Evolutionary conservation across 2,113 vertebrate species (phyloP), one percentile per base, ranked within the genome.

Genomic region (Chascanopsetta lugubris): DNA sequence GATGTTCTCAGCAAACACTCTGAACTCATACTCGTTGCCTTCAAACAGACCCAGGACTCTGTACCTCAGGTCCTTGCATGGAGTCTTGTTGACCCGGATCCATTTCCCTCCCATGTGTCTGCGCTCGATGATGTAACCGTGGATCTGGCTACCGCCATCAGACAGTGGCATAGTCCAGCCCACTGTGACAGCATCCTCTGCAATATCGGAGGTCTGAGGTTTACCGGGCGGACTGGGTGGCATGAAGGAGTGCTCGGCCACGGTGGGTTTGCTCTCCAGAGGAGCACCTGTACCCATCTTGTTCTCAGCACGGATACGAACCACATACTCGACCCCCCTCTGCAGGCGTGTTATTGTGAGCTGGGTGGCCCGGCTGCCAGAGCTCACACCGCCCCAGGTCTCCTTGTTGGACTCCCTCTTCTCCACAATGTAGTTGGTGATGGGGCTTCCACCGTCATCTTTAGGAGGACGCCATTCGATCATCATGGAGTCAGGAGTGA

Each of bases 381-480:
- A 93, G 82, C 94, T 96, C 53, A 99, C 96, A 15, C 97, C 92
- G 82, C 96, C 95, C 97, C 97, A 99, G 0, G 94, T 96, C 87
- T 94, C 95, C 85, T 98, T 99, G 71, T 91, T 97, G 67, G 96
- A 94, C 59, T 99, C 97, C 85, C 94, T 91, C 72, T 99, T 99
- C 84, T 99, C 97, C 81, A 99, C 92, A 60, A 99, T 94, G 46
- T 99, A 99, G 79, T 94, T 96, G 75, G 94, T 97, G 77, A 99
- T 91, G 24, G 97, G 93, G 79, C 93, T 99, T 48, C 97, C 97
- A 59, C 97, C 97, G 67, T 99, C 97, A 74, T 99, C 92, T 91
- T 99, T 90, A 75, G 97, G 97, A 75, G 96, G 95, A 9, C 94
- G 95, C 97, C 97, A 99, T 29, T 97, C 95, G 86, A 99, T 98